A percentile compares a stretch with the other conserved stretches of the same genome.
Evolutionary conservation across 2,113 vertebrate species (phyloP).

Genomic region (Fregata magnificens): DNA sequence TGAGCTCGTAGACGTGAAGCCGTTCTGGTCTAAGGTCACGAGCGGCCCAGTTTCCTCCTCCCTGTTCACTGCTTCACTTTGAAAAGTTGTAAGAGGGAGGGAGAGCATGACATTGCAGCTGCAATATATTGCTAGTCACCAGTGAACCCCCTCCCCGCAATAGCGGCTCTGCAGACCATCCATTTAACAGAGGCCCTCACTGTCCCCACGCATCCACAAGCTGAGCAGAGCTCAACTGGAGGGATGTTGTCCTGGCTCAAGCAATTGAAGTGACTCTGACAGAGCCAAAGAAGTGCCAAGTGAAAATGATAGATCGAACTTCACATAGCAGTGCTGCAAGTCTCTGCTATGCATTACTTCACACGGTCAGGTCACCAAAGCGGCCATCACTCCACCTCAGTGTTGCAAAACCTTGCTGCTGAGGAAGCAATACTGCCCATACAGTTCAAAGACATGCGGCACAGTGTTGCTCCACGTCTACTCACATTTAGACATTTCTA

Average conservation of each 20-base stretch:
- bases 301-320: neutral
- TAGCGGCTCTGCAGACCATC: neutral
- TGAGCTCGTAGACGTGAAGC: neutral
- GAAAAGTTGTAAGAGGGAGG: neutral
- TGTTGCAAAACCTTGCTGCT: neutral
- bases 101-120: neutral
- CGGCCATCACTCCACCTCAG: neutral
- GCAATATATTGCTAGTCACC: neutral
- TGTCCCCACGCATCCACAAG: fast-evolving
- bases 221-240: neutral
- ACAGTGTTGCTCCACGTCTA: neutral
- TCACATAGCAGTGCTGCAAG: neutral
- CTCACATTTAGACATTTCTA: neutral
- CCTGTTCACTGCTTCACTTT: neutral
- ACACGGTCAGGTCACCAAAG: neutral
- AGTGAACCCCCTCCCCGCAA: neutral
- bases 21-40: neutral
- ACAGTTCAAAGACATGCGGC: neutral
- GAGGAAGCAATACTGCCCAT: neutral
- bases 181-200: neutral
- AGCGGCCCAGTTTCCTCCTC: neutral
- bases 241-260: neutral
- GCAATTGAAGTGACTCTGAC: neutral
- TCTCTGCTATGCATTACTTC: neutral
- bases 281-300: fast-evolving